A percentile compares a stretch with the other conserved stretches of the same genome.
These are phyloP conservation scores for Colinus virginianus DNA, from an alignment of 2,113 vertebrate genomes.

Conservation along the genomic window DNA sequence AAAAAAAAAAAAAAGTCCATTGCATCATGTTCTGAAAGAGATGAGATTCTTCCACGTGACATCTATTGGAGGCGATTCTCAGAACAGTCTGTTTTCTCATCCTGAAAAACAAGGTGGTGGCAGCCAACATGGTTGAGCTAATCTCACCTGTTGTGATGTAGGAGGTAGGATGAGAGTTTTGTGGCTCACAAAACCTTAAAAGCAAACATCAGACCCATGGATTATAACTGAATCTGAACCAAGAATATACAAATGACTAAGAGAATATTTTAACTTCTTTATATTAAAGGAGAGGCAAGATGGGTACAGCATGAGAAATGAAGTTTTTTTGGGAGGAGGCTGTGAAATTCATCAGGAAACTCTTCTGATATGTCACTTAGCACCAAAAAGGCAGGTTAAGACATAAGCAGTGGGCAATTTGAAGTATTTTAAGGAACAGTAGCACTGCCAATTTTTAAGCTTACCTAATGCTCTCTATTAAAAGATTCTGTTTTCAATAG, in stretches of 20 bases:
- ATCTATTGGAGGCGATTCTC: neutral
- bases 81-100: neutral
- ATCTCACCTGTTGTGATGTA: constrained; percentile 8
- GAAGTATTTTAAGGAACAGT: constrained; percentile 6
- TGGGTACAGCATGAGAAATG: neutral
- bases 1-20: neutral
- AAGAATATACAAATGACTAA: neutral
- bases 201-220: neutral
- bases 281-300: neutral
- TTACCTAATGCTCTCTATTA: constrained; percentile 37
- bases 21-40: neutral
- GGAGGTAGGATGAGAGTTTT: neutral
- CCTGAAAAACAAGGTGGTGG: neutral
- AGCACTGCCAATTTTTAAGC: constrained; percentile 20
- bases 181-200: neutral
- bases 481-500: neutral
- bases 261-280: neutral
- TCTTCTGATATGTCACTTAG: neutral
- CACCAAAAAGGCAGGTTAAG: neutral
- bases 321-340: neutral
- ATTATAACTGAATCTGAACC: neutral
- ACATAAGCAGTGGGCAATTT: neutral
- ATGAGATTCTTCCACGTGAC: neutral
- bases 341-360: neutral
- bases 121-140: neutral